These are phyloP conservation scores for Conistra vaccinii DNA, from an alignment of 2,888 invertebrate genomes.

Conservation along the genomic window DNA sequence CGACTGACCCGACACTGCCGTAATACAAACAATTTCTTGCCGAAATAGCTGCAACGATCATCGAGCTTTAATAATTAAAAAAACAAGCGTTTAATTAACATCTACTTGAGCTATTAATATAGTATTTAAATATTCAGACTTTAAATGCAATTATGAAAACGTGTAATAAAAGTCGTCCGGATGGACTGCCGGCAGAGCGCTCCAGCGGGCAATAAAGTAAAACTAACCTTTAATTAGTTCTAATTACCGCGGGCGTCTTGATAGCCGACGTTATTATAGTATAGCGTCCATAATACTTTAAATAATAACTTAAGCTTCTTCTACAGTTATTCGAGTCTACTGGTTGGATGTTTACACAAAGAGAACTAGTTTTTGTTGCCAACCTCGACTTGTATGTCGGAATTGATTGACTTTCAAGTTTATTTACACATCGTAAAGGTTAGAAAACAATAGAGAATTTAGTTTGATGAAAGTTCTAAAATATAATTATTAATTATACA, in stretches of 20 bases:
- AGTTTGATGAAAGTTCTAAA: conserved; percentile 10
- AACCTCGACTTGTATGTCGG: conserved; percentile 22
- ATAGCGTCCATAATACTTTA: conserved; percentile 45
- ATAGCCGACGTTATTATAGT: conserved; percentile 47
- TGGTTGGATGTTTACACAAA: conserved; percentile 31
- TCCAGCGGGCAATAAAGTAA: conserved; percentile 69
- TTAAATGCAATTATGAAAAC: conserved; percentile 66
- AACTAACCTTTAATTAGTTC: conserved; percentile 75
- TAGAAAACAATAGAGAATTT: conserved; percentile 20
- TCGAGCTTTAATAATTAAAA: conserved; percentile 63
- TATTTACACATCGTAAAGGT: conserved; percentile 30
- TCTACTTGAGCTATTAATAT: conserved; percentile 71
- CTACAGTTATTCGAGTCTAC: conserved; percentile 25
- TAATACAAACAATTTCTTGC: conserved; percentile 86
- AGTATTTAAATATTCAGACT: conserved; percentile 58
- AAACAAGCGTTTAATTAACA: conserved; percentile 55
- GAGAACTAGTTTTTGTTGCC: conserved; percentile 31
- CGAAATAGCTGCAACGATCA: conserved; percentile 87
- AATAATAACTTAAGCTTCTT: conserved; percentile 45
- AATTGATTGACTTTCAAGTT: conserved; percentile 31
- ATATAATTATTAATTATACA: conserved; percentile 4
- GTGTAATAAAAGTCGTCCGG: conserved; percentile 58
- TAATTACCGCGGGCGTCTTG: conserved; percentile 68
- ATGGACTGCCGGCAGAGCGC: conserved; percentile 33
- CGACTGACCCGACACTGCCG: conserved; percentile 75